A percentile compares a stretch with the other conserved stretches of the same genome.
Evolutionary conservation across 2,113 vertebrate species (phyloP).

Genomic region (Festucalex cinctus): DNA sequence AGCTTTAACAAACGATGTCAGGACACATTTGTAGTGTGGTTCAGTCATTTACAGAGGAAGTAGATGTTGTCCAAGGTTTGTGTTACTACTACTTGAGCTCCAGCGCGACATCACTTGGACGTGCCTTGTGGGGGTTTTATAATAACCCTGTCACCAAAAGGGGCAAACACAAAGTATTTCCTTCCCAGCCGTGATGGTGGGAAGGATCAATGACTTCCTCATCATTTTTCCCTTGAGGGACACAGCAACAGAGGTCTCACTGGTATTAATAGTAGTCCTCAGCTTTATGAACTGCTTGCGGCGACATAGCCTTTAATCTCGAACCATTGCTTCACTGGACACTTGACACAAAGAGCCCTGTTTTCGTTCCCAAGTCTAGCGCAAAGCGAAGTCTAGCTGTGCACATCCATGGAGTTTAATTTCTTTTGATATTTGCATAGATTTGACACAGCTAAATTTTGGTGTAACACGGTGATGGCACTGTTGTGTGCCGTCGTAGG

Average conservation of each 20-base stretch:
- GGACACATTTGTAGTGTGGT: background rate
- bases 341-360: too few relatives aligned
- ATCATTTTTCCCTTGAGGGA: constrained; percentile 51
- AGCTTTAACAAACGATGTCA: background rate
- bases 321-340: constrained; percentile 43
- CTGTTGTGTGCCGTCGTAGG: too few relatives aligned
- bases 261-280: constrained; percentile 62
- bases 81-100: constrained; percentile 19
- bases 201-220: constrained; percentile 74
- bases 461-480: too few relatives aligned
- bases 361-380: constrained; percentile 23
- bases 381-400: too few relatives aligned
- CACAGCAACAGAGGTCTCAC: constrained; percentile 42
- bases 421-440: too few relatives aligned
- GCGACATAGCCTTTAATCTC: constrained; percentile 36
- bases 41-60: constrained; percentile 10
- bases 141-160: constrained; percentile 57
- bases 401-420: too few relatives aligned
- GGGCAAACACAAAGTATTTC: constrained; percentile 50
- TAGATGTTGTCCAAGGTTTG: constrained; percentile 5
- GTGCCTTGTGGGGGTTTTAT: constrained; percentile 47
- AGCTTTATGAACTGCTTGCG: constrained; percentile 33
- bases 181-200: constrained; percentile 67
- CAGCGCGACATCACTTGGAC: constrained; percentile 20
- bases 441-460: too few relatives aligned